These are phyloP conservation scores for Cistogaster globosa DNA, from an alignment of 2,888 invertebrate species.

Conservation along the genomic window DNA sequence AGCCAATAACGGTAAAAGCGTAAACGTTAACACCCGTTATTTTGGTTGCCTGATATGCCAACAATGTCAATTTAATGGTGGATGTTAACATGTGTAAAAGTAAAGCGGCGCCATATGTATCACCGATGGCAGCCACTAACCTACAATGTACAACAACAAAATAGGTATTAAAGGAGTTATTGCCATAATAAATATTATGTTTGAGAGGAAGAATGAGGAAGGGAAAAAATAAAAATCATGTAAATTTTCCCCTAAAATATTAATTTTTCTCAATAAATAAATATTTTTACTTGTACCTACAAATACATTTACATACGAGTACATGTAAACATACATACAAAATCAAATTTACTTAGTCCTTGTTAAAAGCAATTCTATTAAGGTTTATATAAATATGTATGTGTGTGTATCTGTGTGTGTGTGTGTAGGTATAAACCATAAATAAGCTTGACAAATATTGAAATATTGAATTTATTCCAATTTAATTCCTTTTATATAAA, in stretches of 20 bases:
- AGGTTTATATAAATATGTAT: neutral
- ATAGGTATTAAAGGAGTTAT: neutral
- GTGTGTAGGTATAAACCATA: conserved; percentile 7
- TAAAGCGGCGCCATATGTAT: conserved; percentile 92
- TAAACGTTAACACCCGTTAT: conserved; percentile 90
- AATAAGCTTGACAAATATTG: conserved; percentile 51
- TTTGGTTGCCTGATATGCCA: conserved; percentile 95
- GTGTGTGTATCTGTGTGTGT: neutral
- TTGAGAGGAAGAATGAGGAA: neutral
- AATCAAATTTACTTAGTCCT: conserved; percentile 42
- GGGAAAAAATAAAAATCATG: conserved; percentile 24
- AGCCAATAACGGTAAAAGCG: conserved; percentile 90
- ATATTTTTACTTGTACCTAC: neutral
- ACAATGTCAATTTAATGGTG: conserved; percentile 91
- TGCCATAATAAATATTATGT: neutral
- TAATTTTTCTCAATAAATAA: neutral
- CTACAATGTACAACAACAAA: conserved; percentile 82
- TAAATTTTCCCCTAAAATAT: neutral
- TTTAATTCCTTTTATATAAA: conserved; percentile 51
- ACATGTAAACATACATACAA: neutral
- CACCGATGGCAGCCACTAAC: conserved; percentile 91
- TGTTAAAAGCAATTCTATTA: conserved; percentile 33
- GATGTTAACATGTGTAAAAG: conserved; percentile 93
- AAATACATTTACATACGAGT: neutral
- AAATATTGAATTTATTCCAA: conserved; percentile 50